A percentile compares a stretch with the other conserved stretches of the same genome.
phyloP scores from a whole-genome alignment of 1,140 invertebrate species.

The Neuroterus valhalla region DNA sequence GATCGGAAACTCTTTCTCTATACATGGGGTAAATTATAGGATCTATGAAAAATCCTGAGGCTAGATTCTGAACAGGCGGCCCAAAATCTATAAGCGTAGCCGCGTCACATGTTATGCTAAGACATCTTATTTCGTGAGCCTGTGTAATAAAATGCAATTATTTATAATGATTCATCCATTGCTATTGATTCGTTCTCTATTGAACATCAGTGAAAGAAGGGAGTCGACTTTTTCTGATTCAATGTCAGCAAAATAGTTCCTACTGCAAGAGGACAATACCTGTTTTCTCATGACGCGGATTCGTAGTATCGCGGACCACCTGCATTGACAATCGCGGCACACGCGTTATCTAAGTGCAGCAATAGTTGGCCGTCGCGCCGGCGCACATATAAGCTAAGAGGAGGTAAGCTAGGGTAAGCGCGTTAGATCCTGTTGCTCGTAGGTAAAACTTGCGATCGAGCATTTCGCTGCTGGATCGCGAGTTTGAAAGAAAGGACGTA shows the following conservation, averaged over 20 bases:
- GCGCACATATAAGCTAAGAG: neutral
- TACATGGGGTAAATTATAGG: too few species aligned
- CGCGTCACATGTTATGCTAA: too few species aligned
- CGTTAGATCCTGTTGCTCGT: slow-evolving; percentile 37
- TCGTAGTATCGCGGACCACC: slow-evolving; percentile 54
- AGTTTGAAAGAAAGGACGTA: neutral
- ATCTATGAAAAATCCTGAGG: too few species aligned
- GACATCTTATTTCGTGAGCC: too few species aligned
- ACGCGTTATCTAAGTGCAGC: slow-evolving; percentile 26
- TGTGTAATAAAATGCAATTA: too few species aligned
- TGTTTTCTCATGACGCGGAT: slow-evolving; percentile 34
- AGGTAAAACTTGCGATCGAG: slow-evolving; percentile 13
- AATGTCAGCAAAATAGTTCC: slow-evolving; percentile 40
- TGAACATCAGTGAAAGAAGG: neutral
- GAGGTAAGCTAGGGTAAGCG: neutral
- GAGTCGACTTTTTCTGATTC: slow-evolving; percentile 31
- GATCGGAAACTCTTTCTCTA: too few species aligned
- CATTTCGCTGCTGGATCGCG: slow-evolving; percentile 10
- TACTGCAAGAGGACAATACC: slow-evolving; percentile 33
- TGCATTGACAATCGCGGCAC: slow-evolving; percentile 41
- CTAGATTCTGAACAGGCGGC: too few species aligned
- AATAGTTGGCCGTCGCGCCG: slow-evolving; percentile 3
- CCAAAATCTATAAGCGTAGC: too few species aligned
- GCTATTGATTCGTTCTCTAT: neutral
- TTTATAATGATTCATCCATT: neutral